Base-by-base conservation (phyloP, 2,113 vertebrate genomes). In the Thryonomys swinderianus region DNA sequence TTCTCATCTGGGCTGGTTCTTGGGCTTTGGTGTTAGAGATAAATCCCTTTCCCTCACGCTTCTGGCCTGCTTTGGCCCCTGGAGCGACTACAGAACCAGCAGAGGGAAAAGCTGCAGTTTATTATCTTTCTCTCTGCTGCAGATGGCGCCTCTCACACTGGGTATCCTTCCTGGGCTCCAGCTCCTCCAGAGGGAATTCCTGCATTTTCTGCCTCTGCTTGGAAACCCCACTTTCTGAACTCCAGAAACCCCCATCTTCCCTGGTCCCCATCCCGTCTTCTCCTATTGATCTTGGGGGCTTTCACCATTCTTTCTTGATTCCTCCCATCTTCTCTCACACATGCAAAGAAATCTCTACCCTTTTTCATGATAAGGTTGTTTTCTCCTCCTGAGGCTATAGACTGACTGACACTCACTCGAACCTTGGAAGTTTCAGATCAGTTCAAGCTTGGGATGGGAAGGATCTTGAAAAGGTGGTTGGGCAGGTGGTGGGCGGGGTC, bases 261-360 rank as follows among this genome's bases (percentile, higher is more conserved):
- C 37, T 78, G 48, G 5, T 1, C 1, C 2, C 21, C 30, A 42
- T 23, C 71, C 12, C 0, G 1, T 11, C 16, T 4, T 11, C 57
- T 37, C 55, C 32, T 13, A 7, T 21, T 3, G 12, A 17, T 16
- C 16, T 25, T 14, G 37, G 37, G 27, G 48, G 25, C 34, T n/a
- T 59, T 51, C 45, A 32, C 25, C 34, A 37, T 23, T 21, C 48
- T 25, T 18, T 18, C 3, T 4, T 34, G 27, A 42, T 79, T 53
- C 45, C 18, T 27, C 17, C 13, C 51, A 64, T 27, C 21, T 3
- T n/a, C 45, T 4, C 0, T 21, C 21, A 20, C 12, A 8, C 16
- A 4, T 32, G 66, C 8, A 23, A 57, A 17, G 10, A 37, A 25
- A 13, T 67, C 45, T 66, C 59, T 23, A 21, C 30, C 0, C 37